Evolutionary conservation across 1,140 invertebrate genomes (phyloP), one percentile per base, ranked within the genome.

Genomic region (Steinernema feltiae): DNA sequence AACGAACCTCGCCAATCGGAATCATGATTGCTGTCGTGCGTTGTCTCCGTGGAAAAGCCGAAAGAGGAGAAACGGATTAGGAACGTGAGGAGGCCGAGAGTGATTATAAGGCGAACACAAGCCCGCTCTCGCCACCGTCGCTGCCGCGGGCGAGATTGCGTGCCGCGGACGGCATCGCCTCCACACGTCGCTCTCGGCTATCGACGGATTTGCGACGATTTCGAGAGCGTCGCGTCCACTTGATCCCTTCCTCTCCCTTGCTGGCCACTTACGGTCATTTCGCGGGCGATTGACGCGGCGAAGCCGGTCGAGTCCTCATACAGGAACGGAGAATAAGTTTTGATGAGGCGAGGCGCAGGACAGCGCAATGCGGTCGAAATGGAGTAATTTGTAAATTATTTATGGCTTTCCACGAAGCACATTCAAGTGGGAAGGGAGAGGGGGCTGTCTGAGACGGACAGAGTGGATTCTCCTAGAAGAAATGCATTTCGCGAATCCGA

Each of bases 341-440:
- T n/a, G n/a, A n/a, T n/a, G n/a, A n/a, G n/a, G n/a, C n/a, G n/a
- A n/a, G n/a, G n/a, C n/a, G n/a, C n/a, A n/a, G n/a, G 53, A 27
- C 53, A 21, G 24, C 3, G 2, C 53, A 63, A 15, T 63, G 7
- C 12, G 2, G 53, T 7, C 7, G 53, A 63, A 63, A 63, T 41
- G 35, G 18, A 21, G 53, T 27, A 63, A 63, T 63, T 63, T 27
- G 53, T 63, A 15, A 63, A 63, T 63, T 63, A 63, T 63, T 63
- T 63, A 63, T 63, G 53, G 53, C 53, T 63, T 63, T 17, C 53
- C 12, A 63, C 53, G 53, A 63, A 63, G 53, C 53, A 63, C 53
- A 27, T 63, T 27, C 53, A 63, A 63, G 53, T 63, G 53, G 53
- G 24, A 27, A 63, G 7, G 35, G 18, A 18, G 35, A 18, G 35